phyloP scores from a whole-genome alignment of 1,140 invertebrate species.

The Calliphora vicina region DNA sequence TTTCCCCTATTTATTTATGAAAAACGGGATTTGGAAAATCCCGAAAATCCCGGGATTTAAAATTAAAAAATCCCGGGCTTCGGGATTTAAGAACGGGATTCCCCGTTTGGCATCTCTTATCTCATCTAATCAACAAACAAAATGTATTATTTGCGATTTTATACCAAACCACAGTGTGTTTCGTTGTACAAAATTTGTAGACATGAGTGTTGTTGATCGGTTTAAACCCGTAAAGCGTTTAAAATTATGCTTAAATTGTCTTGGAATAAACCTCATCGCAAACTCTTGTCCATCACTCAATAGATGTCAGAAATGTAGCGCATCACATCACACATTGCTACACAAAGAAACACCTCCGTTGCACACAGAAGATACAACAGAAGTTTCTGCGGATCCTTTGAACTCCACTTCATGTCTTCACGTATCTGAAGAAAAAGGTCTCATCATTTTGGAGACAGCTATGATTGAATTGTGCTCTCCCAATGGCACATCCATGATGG shows the following conservation, averaged over 20 bases:
- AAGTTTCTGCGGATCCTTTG: neutral
- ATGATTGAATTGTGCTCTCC: too few species aligned
- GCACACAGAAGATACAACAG: neutral
- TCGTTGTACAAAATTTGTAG: neutral
- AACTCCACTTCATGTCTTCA: neutral
- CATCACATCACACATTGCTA: neutral
- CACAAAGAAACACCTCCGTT: neutral
- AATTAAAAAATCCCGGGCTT: too few species aligned
- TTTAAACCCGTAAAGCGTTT: neutral
- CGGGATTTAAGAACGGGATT: too few species aligned
- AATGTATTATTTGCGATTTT: conserved; percentile 50
- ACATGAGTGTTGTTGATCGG: neutral
- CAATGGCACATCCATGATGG: too few species aligned
- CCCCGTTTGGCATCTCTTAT: too few species aligned
- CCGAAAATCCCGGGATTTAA: too few species aligned
- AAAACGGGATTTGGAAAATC: too few species aligned
- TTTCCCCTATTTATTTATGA: too few species aligned
- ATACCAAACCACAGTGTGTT: neutral
- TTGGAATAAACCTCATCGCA: neutral
- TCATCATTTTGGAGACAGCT: too few species aligned
- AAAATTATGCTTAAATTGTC: conserved; percentile 7
- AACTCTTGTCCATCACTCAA: neutral
- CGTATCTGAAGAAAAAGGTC: neutral
- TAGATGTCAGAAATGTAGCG: neutral
- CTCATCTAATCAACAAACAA: too few species aligned